A percentile compares a stretch with the other conserved stretches of the same genome.
phyloP scores from a whole-genome alignment of 2,888 invertebrate species.

The Nephrotoma guestfalica region DNA sequence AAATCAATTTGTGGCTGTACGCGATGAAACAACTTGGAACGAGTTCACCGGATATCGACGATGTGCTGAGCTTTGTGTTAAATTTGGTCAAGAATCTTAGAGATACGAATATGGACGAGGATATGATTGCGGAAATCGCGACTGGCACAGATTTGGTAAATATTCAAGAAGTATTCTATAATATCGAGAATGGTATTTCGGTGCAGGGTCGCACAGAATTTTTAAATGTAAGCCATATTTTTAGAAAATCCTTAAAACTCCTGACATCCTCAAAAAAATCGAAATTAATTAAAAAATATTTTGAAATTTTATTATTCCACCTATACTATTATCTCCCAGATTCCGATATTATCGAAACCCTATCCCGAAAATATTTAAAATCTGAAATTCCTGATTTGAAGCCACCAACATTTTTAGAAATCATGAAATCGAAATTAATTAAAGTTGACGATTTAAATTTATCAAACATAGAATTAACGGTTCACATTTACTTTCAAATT shows the following conservation, averaged over 20 bases:
- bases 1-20: slow-evolving; percentile 54
- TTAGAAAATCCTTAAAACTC: not conserved
- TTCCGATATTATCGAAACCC: slow-evolving; percentile 17
- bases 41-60: slow-evolving; percentile 14
- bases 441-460: not conserved
- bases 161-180: slow-evolving; percentile 26
- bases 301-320: slow-evolving; percentile 27
- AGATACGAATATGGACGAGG: slow-evolving; percentile 12
- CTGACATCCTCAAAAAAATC: slow-evolving; percentile 10
- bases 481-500: not conserved
- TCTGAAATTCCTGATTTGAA: not conserved
- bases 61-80: slow-evolving; percentile 21
- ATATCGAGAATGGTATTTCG: slow-evolving; percentile 27
- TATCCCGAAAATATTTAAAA: not conserved
- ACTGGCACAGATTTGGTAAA: slow-evolving; percentile 12
- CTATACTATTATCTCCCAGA: slow-evolving; percentile 25
- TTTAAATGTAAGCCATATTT: slow-evolving; percentile 26
- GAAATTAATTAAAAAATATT: slow-evolving; percentile 27
- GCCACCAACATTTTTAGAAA: not conserved
- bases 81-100: slow-evolving; percentile 9
- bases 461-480: not conserved
- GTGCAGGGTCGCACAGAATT: slow-evolving; percentile 26
- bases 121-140: not conserved
- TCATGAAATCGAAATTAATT: not conserved
- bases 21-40: slow-evolving; percentile 17